These are phyloP conservation scores for Parazoanthus darwini DNA, from an alignment of 92 coral and sea anemone species.

Conservation along the genomic window DNA sequence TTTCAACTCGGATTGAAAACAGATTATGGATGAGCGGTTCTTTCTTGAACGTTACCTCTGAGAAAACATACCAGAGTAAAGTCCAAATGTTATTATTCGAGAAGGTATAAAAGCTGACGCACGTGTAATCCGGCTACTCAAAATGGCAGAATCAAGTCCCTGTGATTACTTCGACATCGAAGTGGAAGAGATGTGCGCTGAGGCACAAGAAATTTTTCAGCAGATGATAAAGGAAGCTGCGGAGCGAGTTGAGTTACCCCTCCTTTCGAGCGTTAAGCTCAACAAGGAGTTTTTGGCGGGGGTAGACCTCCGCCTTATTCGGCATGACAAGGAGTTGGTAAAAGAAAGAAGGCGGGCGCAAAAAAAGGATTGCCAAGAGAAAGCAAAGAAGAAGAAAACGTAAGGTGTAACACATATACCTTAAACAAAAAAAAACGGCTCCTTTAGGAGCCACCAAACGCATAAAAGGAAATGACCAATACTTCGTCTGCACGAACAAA, in stretches of 20 bases:
- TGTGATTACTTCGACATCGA: not conserved
- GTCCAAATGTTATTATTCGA: not conserved
- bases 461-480: not conserved
- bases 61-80: not conserved
- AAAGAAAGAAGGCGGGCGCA: not conserved
- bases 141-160: not conserved
- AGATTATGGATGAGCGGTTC: not conserved
- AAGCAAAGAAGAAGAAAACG: not conserved
- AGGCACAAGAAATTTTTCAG: not conserved
- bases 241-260: not conserved
- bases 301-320: not conserved
- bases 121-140: not conserved
- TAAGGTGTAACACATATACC: not conserved
- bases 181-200: not conserved
- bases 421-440: conserved; percentile 46
- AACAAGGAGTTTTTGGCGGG: not conserved
- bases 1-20: not conserved
- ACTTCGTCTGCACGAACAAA: not conserved
- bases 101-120: not conserved
- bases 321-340: not conserved
- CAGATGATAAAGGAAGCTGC: not conserved
- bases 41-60: conserved; percentile 5
- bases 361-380: not conserved
- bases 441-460: conserved; percentile 68
- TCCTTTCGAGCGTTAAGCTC: not conserved